Conservation (phyloP, 2,113 vertebrate genomes). For the Phaethornis superciliosus region DNA sequence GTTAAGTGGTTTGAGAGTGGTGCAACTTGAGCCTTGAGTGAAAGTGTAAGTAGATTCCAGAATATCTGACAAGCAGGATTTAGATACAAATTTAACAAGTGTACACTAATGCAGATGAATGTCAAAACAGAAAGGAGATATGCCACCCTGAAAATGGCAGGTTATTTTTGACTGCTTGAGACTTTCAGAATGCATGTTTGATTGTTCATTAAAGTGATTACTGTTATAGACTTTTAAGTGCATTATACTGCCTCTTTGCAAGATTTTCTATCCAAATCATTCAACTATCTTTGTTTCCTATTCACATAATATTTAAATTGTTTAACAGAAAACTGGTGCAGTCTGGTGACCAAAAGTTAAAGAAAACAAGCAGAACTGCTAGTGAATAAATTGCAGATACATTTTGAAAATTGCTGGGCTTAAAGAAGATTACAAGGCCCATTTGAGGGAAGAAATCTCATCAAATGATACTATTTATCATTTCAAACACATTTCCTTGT, state of each 20-base stretch:
- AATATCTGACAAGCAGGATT: conserved; percentile 59
- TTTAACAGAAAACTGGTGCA: neutral
- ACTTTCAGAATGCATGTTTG: conserved; percentile 39
- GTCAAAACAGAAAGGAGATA: conserved; percentile 56
- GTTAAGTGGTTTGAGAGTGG: conserved; percentile 70
- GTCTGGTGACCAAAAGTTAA: neutral
- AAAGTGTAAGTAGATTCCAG: conserved; percentile 48
- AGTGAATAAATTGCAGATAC: neutral
- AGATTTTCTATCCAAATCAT: neutral
- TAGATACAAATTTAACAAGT: conserved; percentile 42
- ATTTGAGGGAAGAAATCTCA: neutral
- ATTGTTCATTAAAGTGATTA: conserved; percentile 56
- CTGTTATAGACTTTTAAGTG: neutral
- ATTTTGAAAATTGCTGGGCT: conserved; percentile 5
- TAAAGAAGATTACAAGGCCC: neutral
- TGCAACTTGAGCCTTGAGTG: conserved; percentile 53
- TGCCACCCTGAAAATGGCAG: neutral
- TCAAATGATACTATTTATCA: neutral
- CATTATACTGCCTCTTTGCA: neutral
- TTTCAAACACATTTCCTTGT: conserved; percentile 12
- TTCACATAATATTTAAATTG: neutral
- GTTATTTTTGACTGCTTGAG: neutral
- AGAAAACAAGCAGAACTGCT: neutral
- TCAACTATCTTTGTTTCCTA: neutral
- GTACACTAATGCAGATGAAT: conserved; percentile 42